Evolutionary conservation across 2,113 vertebrate species (phyloP), one percentile per base, ranked within the genome.

Genomic region (Protobothrops mucrosquamatus): DNA sequence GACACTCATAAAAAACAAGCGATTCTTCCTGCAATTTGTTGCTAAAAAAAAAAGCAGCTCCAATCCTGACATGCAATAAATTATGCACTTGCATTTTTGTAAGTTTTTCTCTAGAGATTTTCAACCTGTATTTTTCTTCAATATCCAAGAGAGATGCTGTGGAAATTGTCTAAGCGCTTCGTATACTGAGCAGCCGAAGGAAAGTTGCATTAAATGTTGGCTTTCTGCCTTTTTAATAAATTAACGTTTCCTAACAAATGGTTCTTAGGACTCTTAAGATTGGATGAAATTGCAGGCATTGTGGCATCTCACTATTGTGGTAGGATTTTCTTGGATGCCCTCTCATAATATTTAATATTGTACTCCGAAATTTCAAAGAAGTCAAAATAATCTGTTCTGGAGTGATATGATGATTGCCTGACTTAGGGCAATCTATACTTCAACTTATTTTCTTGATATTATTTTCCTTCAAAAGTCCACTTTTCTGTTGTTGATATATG

Each of bases 51-150:
- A 74, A 39, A 87, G 92, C 95, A 93, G 95, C 95, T 97, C 94
- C 93, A 96, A 43, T 96, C 91, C 93, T 95, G 95, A 95, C 96
- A 96, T 95, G 94, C 94, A 96, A 95, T 96, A 95, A 96, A 96
- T 96, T 97, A 95, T 95, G 95, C 93, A 95, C 94, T 97, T 96
- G 93, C 94, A 95, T 96, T 97, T 97, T 94, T 94, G 92, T 94
- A 96, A 97, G 96, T 93, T 94, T 95, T 95, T 91, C 96, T 94
- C 95, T 94, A 96, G 93, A 96, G 8, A 51, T 93, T 96, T 96
- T 96, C 96, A 95, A 96, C 95, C 92, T 93, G 96, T 96, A 96
- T 95, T 96, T 95, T 97, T 96, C 95, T 97, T 96, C 95, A 89
- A 92, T 43, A 95, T 94, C 93, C 96, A 93, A 46, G 94, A 95